Conservation (phyloP, 2,888 invertebrate genomes). For the Charanyca ferruginea region DNA sequence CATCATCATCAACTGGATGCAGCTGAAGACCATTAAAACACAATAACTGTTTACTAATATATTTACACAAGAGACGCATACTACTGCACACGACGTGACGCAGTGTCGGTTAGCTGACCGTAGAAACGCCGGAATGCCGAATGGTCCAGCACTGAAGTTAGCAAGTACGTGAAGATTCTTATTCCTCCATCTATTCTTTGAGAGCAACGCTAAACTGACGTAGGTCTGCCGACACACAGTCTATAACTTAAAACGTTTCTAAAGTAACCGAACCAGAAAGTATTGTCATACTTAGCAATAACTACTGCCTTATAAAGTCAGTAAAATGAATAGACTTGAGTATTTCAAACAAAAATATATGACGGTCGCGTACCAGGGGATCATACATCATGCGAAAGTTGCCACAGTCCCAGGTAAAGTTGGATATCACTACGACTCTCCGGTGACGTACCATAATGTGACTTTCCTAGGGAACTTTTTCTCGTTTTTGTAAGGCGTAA, state of each 20-base stretch:
- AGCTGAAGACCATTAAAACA: too few relatives aligned
- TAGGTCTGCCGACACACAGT: background rate
- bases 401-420: slow-evolving; percentile 68
- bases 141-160: too few relatives aligned
- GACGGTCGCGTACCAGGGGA: slow-evolving; percentile 65
- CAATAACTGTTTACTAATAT: too few relatives aligned
- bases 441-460: slow-evolving; percentile 68
- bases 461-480: slow-evolving; percentile 67
- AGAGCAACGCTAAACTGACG: background rate
- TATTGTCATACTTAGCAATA: slow-evolving; percentile 35
- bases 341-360: slow-evolving; percentile 60
- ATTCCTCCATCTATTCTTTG: too few relatives aligned
- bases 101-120: too few relatives aligned
- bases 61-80: too few relatives aligned
- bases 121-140: too few relatives aligned
- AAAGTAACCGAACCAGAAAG: slow-evolving; percentile 26
- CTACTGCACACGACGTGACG: too few relatives aligned
- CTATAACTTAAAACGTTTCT: slow-evolving; percentile 18
- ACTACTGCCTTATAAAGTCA: slow-evolving; percentile 54
- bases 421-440: slow-evolving; percentile 72
- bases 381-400: slow-evolving; percentile 71
- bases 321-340: slow-evolving; percentile 56
- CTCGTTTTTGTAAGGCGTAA: slow-evolving; percentile 59
- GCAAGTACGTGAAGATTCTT: too few relatives aligned
- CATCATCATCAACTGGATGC: too few relatives aligned